Evolutionary conservation across 2,113 vertebrate species (phyloP).

Genomic region (Danionella cerebrum): DNA sequence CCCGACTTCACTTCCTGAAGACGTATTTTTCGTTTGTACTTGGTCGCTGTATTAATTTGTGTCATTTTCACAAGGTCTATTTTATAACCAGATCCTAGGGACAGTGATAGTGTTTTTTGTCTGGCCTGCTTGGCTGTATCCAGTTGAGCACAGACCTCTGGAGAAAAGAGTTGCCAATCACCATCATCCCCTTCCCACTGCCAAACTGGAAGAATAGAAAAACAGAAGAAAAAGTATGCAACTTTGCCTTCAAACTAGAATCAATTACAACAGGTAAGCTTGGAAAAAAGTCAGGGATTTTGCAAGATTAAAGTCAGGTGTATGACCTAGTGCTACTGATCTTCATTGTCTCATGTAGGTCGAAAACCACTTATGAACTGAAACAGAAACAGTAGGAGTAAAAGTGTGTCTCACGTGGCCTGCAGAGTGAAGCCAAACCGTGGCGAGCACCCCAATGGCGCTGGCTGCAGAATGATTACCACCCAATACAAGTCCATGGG

Average conservation of each 20-base stretch:
- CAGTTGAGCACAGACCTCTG: constrained; percentile 50
- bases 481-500: no score
- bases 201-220: constrained; percentile 57
- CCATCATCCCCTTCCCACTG: constrained; percentile 65
- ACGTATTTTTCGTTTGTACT: constrained; percentile 64
- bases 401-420: no score
- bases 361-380: no score
- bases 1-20: constrained; percentile 52
- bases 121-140: constrained; percentile 45
- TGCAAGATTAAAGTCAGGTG: no score
- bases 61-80: constrained; percentile 68
- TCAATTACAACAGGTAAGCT: no score
- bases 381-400: no score
- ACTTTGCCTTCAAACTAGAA: not conserved
- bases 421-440: no score
- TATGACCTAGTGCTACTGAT: no score
- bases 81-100: constrained; percentile 45
- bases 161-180: constrained; percentile 59
- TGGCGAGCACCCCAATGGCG: no score
- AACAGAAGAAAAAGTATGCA: not conserved
- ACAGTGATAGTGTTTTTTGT: constrained; percentile 37
- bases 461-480: no score
- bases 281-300: no score
- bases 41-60: constrained; percentile 63
- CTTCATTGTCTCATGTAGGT: no score